phyloP scores from a whole-genome alignment of 1,140 invertebrate species.

The Drosophila virilis region DNA sequence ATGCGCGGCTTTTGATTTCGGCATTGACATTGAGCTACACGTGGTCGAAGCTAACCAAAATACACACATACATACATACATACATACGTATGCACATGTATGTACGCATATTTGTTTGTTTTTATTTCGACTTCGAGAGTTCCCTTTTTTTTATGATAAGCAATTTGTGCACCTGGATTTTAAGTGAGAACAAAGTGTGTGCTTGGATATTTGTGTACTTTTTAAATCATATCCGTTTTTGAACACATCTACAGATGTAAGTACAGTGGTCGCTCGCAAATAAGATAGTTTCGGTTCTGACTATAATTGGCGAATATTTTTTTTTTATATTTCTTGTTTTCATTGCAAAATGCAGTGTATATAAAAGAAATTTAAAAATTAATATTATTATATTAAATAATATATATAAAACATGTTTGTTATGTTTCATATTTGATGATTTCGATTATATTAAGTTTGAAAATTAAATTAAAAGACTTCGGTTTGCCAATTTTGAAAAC shows the following conservation, averaged over 20 bases:
- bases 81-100: no score
- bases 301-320: no score
- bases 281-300: not conserved
- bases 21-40: slow-evolving; percentile 27
- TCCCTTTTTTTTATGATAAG: slow-evolving; percentile 4
- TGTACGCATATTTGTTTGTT: not conserved
- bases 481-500: no score
- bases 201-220: not conserved
- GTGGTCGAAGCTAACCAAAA: not conserved
- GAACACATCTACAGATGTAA: not conserved
- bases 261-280: not conserved
- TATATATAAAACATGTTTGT: no score
- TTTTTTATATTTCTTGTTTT: no score
- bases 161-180: slow-evolving; percentile 18
- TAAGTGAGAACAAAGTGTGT: not conserved
- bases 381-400: no score
- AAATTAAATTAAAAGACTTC: no score
- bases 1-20: slow-evolving; percentile 8
- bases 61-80: not conserved
- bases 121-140: not conserved
- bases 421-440: no score
- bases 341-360: no score
- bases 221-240: not conserved
- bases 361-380: no score
- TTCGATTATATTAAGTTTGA: no score